phyloP scores from a whole-genome alignment of 2,113 vertebrate genomes.

The Anguilla japonica region DNA sequence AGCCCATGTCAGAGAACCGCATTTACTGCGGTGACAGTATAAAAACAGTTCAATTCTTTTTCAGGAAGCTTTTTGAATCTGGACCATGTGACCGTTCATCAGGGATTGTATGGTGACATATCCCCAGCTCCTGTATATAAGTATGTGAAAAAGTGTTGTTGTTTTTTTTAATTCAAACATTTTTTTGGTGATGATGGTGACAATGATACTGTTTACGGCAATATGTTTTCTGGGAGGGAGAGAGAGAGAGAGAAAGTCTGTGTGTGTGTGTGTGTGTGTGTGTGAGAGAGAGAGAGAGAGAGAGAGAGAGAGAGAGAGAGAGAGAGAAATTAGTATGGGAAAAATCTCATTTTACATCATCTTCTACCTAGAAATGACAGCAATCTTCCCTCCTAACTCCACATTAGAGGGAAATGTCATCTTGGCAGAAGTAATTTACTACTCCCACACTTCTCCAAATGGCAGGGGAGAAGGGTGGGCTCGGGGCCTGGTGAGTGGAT shows the following conservation, averaged over 20 bases:
- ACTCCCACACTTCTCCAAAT: conserved; percentile 17
- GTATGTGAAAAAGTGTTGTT: too few species aligned
- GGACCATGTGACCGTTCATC: too few species aligned
- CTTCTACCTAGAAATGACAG: background rate
- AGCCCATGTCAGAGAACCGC: background rate
- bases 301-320: background rate
- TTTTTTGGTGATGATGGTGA: too few species aligned
- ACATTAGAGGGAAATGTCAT: conserved; percentile 31
- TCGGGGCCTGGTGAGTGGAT: background rate
- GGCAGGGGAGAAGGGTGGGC: background rate
- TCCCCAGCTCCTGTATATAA: too few species aligned
- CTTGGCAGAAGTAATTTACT: conserved; percentile 32
- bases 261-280: background rate
- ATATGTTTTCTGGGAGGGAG: background rate
- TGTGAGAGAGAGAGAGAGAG: background rate
- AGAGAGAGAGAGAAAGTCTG: background rate
- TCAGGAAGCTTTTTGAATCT: too few species aligned
- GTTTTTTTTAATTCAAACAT: too few species aligned
- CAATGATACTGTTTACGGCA: too few species aligned
- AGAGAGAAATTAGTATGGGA: background rate
- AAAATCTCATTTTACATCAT: background rate
- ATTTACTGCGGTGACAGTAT: background rate
- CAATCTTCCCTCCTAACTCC: conserved; percentile 17
- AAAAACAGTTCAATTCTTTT: too few species aligned
- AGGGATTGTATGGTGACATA: too few species aligned